Evolutionary conservation across 2,113 vertebrate species (phyloP).

Genomic region (Thamnaconus septentrionalis): DNA sequence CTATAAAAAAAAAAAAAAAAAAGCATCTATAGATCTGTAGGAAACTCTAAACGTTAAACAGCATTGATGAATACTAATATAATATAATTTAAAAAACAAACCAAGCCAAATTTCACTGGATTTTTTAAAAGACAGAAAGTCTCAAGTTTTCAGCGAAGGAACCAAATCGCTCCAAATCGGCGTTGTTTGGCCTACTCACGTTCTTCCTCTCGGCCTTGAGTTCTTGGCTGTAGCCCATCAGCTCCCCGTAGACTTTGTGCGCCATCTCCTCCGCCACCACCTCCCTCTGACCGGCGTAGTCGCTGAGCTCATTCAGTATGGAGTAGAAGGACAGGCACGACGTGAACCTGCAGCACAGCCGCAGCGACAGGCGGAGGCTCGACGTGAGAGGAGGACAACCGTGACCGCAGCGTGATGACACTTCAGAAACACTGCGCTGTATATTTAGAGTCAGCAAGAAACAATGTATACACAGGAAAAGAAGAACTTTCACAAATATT

Average conservation of each 20-base stretch:
- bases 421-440: too few relatives aligned
- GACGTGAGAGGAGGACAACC: too few relatives aligned
- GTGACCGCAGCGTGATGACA: too few relatives aligned
- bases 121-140: not conserved
- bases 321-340: conserved; percentile 93
- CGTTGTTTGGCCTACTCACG: conserved; percentile 74
- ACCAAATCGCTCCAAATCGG: not conserved
- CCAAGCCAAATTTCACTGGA: too few relatives aligned
- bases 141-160: not conserved
- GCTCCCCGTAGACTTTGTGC: conserved; percentile 91
- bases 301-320: conserved; percentile 94
- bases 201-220: conserved; percentile 95
- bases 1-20: too few relatives aligned
- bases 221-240: conserved; percentile 95
- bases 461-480: too few relatives aligned
- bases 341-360: conserved; percentile 83
- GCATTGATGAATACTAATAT: too few relatives aligned
- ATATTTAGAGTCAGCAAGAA: too few relatives aligned
- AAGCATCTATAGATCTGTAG: too few relatives aligned
- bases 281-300: conserved; percentile 97
- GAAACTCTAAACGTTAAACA: too few relatives aligned
- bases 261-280: conserved; percentile 98
- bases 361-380: not conserved
- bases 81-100: too few relatives aligned
- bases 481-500: too few relatives aligned